Evolutionary conservation across 2,113 vertebrate species (phyloP), one percentile per base, ranked within the genome.

Genomic region (Microcebus tavaratra): DNA sequence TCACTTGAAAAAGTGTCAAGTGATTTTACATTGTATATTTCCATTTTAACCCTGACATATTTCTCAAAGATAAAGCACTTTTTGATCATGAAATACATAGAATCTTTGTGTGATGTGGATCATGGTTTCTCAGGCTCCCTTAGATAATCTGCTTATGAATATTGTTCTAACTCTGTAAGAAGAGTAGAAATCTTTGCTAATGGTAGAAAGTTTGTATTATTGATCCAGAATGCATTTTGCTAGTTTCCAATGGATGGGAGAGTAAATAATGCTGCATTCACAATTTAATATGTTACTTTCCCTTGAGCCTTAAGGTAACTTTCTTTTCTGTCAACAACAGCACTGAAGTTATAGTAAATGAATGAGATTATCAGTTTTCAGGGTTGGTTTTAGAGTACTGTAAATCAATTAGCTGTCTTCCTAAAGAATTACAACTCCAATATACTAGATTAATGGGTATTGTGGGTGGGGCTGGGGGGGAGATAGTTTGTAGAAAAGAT

Each of bases 61-160:
- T 97, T 97, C 94, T 97, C 96, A 97, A 96, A 97, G 96, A 97
- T 94, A 80, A 98, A 98, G 98, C 98, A 98, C 97, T 98, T 98
- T 98, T 97, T 97, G 92, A 98, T 96, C 95, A 95, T 97, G 94
- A 97, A 97, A 94, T 97, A 95, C 92, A 88, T 90, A 84, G 86
- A 88, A 83, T 97, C 87, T 80, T 53, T 96, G 86, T 98, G 79
- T 97, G 89, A 92, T 97, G 87, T 97, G 95, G 93, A 83, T 96
- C 95, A 93, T 97, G 92, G 85, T 97, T 97, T 97, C 98, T 98
- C 97, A 97, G 97, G 97, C 98, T 97, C 88, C 94, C 93, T 73
- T 95, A 96, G 95, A 82, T 97, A 96, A 97, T 93, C 97, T 95
- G 93, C 86, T 96, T 97, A 78, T 81, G 78, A 95, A 72, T 96